These are phyloP conservation scores for Cheirogaleus major DNA, from an alignment of 2,797 vertebrate species.

Conservation along the genomic window DNA sequence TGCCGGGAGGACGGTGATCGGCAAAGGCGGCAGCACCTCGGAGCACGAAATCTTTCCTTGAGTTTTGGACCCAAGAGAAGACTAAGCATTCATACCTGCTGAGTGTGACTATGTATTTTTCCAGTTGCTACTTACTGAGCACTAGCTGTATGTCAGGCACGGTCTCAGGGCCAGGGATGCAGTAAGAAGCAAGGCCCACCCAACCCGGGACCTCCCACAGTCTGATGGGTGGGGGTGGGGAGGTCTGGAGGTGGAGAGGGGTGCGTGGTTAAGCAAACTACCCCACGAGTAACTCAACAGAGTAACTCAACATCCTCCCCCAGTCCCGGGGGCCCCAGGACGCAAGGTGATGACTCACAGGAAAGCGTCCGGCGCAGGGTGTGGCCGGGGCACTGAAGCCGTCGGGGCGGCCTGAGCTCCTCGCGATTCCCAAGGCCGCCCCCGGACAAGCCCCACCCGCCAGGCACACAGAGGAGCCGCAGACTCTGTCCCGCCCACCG, in stretches of 20 bases:
- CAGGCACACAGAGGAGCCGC: background rate
- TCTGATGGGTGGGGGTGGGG: background rate
- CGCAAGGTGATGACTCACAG: fast-evolving
- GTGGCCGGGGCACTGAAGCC: background rate
- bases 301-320: too few relatives aligned
- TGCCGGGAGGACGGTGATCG: background rate
- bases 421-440: fast-evolving
- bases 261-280: background rate
- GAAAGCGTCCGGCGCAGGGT: background rate
- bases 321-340: too few relatives aligned
- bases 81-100: background rate
- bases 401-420: too few relatives aligned
- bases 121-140: background rate
- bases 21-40: fast-evolving
- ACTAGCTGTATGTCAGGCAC: background rate
- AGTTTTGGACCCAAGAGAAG: background rate
- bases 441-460: fast-evolving
- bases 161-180: background rate
- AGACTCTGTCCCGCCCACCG: background rate
- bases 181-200: background rate
- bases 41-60: background rate
- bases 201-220: fast-evolving
- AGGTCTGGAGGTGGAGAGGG: too few relatives aligned
- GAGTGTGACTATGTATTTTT: background rate
- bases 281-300: too few relatives aligned